A percentile compares a stretch with the other conserved stretches of the same genome.
These are phyloP conservation scores for Dendrolimus pini DNA, from an alignment of 2,888 invertebrate genomes.

Conservation along the genomic window DNA sequence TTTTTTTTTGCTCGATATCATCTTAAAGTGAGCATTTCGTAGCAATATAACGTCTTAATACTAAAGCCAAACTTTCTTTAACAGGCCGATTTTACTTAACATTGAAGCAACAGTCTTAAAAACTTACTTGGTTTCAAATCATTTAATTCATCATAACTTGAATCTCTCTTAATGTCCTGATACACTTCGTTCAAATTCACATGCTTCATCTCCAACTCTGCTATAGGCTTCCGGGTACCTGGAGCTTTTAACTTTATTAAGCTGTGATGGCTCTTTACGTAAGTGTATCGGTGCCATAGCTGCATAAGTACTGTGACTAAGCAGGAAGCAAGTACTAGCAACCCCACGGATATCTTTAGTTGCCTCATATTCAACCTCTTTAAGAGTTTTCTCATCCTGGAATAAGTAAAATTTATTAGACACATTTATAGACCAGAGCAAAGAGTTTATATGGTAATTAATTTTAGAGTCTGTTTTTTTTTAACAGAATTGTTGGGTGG, in stretches of 20 bases:
- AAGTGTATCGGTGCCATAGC: constrained; percentile 28
- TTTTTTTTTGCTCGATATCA: too few relatives aligned
- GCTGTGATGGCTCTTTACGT: not conserved
- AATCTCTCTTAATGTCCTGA: constrained; percentile 19
- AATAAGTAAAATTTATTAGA: constrained; percentile 14
- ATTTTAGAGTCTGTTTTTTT: too few relatives aligned
- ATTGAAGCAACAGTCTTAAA: not conserved
- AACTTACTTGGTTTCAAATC: constrained; percentile 28
- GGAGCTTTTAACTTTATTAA: not conserved
- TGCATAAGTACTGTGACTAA: constrained; percentile 32
- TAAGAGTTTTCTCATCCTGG: constrained; percentile 37
- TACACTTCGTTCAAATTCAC: constrained; percentile 18
- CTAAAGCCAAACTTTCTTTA: too few relatives aligned
- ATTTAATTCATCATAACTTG: constrained; percentile 26
- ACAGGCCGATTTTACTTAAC: too few relatives aligned
- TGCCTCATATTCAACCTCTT: constrained; percentile 36
- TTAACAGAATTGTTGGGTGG: not conserved
- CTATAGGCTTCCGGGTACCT: not conserved
- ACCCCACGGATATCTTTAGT: constrained; percentile 26
- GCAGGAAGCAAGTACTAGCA: constrained; percentile 21
- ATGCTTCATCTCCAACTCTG: not conserved
- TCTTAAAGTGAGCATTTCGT: too few relatives aligned
- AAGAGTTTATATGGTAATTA: too few relatives aligned
- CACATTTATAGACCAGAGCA: too few relatives aligned
- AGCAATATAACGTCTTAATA: too few relatives aligned